Conservation (phyloP, 2,797 vertebrate species). For the Rhincodon typus region DNA sequence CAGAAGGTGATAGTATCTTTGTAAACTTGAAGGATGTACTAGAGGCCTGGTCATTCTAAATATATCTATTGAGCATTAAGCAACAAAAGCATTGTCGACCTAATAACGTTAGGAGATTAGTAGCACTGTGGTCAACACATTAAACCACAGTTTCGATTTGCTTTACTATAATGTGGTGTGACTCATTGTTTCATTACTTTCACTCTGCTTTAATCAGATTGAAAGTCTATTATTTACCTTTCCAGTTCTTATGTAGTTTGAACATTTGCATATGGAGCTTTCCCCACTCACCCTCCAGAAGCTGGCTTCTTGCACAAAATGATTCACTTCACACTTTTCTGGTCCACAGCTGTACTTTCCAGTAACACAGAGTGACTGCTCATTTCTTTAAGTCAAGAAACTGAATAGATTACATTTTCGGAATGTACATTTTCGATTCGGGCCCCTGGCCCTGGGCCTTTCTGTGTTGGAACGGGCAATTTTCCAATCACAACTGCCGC, state of each 20-base stretch:
- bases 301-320: not conserved
- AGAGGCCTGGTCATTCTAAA: not conserved
- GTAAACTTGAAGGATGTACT: not conserved
- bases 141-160: not conserved
- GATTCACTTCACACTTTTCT: not conserved
- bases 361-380: not conserved
- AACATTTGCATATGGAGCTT: not conserved
- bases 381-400: not conserved
- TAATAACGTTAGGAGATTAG: not conserved
- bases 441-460: not conserved
- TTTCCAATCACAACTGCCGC: not conserved
- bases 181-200: conserved; percentile 30
- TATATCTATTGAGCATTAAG: too few relatives aligned
- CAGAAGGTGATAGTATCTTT: not conserved
- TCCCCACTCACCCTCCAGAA: not conserved
- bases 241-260: not conserved
- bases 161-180: conserved; percentile 1
- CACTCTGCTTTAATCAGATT: not conserved
- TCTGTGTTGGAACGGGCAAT: not conserved
- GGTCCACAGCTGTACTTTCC: conserved; percentile 2
- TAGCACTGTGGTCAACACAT: not conserved
- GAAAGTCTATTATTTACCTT: not conserved
- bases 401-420: not conserved
- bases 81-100: not conserved
- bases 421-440: not conserved